Conservation (phyloP, 2,113 vertebrate genomes). For the Hippoglossus stenolepis region DNA sequence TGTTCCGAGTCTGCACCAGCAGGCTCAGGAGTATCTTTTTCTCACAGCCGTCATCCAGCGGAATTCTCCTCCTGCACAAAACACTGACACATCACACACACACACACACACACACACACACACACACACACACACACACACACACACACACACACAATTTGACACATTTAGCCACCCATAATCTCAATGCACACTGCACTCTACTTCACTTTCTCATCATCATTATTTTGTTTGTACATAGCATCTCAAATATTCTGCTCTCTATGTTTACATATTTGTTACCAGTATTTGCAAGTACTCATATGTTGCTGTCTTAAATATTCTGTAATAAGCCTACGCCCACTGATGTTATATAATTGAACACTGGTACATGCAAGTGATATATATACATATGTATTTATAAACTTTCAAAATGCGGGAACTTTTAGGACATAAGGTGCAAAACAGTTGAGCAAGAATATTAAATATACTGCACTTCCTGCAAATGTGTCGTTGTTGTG, state of each 20-base stretch:
- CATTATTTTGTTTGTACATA: background rate
- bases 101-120: too few species aligned
- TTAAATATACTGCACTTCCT: background rate
- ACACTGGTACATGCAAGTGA: background rate
- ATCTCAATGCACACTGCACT: too few species aligned
- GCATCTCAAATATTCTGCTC: background rate
- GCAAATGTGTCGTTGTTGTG: background rate
- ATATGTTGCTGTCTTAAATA: background rate
- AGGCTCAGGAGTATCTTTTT: background rate
- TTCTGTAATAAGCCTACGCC: background rate
- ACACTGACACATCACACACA: background rate
- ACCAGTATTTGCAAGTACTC: background rate
- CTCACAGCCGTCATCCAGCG: background rate
- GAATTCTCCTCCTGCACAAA: background rate
- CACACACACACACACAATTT: too few species aligned
- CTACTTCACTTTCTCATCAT: background rate
- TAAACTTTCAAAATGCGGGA: background rate
- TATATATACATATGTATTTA: background rate
- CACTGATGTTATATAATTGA: background rate
- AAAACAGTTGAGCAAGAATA: background rate
- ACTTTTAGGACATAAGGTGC: background rate
- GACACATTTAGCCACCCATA: too few species aligned
- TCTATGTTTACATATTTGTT: background rate
- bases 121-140: too few species aligned
- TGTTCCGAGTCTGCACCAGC: background rate